Evolutionary conservation across 1,140 invertebrate genomes (phyloP).

Genomic region (Hyles euphorbiae): DNA sequence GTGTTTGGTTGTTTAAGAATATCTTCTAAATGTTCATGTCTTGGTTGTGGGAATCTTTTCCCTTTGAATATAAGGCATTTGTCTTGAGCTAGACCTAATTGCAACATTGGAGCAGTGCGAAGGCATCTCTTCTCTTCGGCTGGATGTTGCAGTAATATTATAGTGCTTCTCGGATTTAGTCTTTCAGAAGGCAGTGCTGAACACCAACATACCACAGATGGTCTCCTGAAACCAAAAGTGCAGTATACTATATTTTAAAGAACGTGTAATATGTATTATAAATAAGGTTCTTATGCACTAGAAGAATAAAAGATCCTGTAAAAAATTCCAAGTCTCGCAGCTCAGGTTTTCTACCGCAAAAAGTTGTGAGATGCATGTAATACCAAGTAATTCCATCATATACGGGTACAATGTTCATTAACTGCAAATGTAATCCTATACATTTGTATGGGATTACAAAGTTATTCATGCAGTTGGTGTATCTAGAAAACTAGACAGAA

Average conservation of each 20-base stretch:
- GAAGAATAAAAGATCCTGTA: no score
- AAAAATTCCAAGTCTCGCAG: no score
- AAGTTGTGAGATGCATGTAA: no score
- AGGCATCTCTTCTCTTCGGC: constrained; percentile 93
- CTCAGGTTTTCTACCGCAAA: no score
- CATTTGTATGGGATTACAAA: no score
- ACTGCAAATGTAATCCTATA: no score
- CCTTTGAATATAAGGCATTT: constrained; percentile 89
- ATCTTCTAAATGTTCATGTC: constrained; percentile 80
- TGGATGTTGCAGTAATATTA: constrained; percentile 93
- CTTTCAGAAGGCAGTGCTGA: constrained; percentile 83
- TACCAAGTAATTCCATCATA: no score
- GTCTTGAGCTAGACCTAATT: constrained; percentile 81
- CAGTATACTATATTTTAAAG: background rate
- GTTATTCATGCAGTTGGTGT: no score
- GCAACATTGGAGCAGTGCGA: constrained; percentile 92
- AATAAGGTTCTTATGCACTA: no score
- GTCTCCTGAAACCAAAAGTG: constrained; percentile 80
- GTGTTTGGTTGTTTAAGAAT: constrained; percentile 84
- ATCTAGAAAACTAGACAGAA: no score
- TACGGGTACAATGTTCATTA: no score
- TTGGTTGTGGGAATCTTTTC: constrained; percentile 86
- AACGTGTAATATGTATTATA: background rate
- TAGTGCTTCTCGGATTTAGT: constrained; percentile 79
- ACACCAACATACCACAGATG: constrained; percentile 93